phyloP scores from a whole-genome alignment of 2,888 invertebrate species.

The Sesia apiformis region DNA sequence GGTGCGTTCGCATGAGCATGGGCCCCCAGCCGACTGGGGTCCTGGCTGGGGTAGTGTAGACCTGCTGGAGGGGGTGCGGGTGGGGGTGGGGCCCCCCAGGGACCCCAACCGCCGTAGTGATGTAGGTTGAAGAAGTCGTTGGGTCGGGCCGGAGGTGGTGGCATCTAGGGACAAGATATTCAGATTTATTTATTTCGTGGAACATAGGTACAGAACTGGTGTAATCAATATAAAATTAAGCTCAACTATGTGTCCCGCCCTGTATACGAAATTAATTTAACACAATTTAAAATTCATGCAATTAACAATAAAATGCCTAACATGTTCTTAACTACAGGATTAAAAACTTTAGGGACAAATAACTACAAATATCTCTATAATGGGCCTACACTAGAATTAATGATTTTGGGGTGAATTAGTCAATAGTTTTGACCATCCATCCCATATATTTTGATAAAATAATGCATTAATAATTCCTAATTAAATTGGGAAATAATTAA shows the following conservation, averaged over 20 bases:
- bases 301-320: not conserved
- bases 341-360: too few species aligned
- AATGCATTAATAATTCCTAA: too few species aligned
- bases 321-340: not conserved
- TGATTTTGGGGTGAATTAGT: too few species aligned
- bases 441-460: too few species aligned
- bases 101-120: constrained; percentile 38
- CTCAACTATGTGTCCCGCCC: too few species aligned
- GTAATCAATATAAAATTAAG: too few species aligned
- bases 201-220: too few species aligned
- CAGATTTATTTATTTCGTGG: not conserved
- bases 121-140: constrained; percentile 79
- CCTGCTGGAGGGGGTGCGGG: constrained; percentile 72
- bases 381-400: too few species aligned
- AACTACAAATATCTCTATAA: too few species aligned
- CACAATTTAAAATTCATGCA: not conserved
- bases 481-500: too few species aligned
- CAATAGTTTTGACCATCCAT: too few species aligned
- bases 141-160: constrained; percentile 65
- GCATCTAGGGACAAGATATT: constrained; percentile 35
- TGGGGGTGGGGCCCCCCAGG: constrained; percentile 41
- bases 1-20: constrained; percentile 58
- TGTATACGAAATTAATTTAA: not conserved
- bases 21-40: constrained; percentile 93
- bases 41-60: constrained; percentile 97